phyloP scores from a whole-genome alignment of 1,140 invertebrate species.

The Danaus melanippus region DNA sequence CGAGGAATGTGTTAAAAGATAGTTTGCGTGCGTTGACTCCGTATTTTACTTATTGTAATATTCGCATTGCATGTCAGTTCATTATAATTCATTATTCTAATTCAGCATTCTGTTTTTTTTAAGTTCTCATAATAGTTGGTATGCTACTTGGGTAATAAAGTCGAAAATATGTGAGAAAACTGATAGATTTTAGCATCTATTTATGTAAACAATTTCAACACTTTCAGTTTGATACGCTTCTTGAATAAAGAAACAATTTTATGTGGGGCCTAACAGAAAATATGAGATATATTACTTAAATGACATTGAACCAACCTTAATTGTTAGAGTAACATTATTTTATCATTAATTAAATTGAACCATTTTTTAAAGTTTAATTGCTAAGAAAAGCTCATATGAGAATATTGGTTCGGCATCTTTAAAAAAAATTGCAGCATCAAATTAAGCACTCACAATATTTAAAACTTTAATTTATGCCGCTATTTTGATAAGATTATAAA shows the following conservation, averaged over 20 bases:
- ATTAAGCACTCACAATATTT: too few relatives aligned
- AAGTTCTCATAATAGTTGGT: constrained; percentile 52
- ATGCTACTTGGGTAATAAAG: constrained; percentile 34
- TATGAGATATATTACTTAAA: too few relatives aligned
- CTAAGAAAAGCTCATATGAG: too few relatives aligned
- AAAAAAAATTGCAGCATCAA: too few relatives aligned
- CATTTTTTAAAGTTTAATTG: too few relatives aligned
- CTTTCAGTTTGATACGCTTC: constrained; percentile 41
- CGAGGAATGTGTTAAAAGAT: constrained; percentile 44
- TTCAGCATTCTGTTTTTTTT: constrained; percentile 49
- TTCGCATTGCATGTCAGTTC: constrained; percentile 47
- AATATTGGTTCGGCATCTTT: too few relatives aligned
- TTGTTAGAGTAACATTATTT: too few relatives aligned
- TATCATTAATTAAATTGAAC: too few relatives aligned
- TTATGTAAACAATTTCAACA: constrained; percentile 35
- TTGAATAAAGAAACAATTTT: constrained; percentile 27
- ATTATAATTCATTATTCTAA: constrained; percentile 54
- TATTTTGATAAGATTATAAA: too few relatives aligned
- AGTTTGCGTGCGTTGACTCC: constrained; percentile 49
- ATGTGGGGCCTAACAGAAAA: too few relatives aligned
- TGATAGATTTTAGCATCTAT: constrained; percentile 33
- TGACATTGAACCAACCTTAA: too few relatives aligned
- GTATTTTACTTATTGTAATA: constrained; percentile 54
- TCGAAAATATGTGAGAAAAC: constrained; percentile 33
- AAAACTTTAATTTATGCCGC: too few relatives aligned